These are phyloP conservation scores for Pungitius pungitius DNA, from an alignment of 2,113 vertebrate species.

Conservation along the genomic window DNA sequence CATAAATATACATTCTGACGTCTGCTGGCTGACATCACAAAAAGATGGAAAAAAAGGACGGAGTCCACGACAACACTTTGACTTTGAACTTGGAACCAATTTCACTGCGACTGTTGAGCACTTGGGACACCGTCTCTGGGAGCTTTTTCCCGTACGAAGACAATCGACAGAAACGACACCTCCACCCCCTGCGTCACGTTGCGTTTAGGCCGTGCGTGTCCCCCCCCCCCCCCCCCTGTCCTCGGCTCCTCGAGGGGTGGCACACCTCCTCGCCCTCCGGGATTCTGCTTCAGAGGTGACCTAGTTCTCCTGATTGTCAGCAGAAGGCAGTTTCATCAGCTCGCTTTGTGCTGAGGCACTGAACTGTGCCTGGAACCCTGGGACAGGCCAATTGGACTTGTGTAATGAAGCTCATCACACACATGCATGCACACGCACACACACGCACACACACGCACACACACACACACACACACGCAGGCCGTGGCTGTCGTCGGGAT, in stretches of 20 bases:
- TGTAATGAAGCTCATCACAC: slow-evolving; percentile 75
- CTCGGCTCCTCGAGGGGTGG: slow-evolving; percentile 49
- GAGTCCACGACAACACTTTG: slow-evolving; percentile 12
- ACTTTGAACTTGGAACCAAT: not conserved
- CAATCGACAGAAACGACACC: too few species aligned
- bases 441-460: slow-evolving; percentile 35
- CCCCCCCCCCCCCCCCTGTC: slow-evolving; percentile 35
- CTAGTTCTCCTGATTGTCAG: slow-evolving; percentile 77
- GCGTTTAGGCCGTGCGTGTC: too few species aligned
- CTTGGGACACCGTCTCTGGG: too few species aligned
- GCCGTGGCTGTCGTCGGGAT: slow-evolving; percentile 35
- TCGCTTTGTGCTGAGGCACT: slow-evolving; percentile 77
- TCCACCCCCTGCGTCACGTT: too few species aligned
- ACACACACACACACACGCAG: slow-evolving; percentile 30
- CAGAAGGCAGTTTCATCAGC: slow-evolving; percentile 73
- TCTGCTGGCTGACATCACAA: slow-evolving; percentile 25
- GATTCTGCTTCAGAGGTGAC: slow-evolving; percentile 77
- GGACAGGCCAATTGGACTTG: slow-evolving; percentile 69
- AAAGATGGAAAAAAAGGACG: too few species aligned
- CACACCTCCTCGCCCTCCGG: slow-evolving; percentile 58
- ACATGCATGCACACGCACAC: slow-evolving; percentile 33
- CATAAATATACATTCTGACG: slow-evolving; percentile 69
- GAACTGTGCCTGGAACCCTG: slow-evolving; percentile 73
- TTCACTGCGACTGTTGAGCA: slow-evolving; percentile 1
- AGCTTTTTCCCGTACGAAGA: too few species aligned